These are phyloP conservation scores for Ectemnius continuus DNA, from an alignment of 2,888 invertebrate genomes.

Conservation along the genomic window DNA sequence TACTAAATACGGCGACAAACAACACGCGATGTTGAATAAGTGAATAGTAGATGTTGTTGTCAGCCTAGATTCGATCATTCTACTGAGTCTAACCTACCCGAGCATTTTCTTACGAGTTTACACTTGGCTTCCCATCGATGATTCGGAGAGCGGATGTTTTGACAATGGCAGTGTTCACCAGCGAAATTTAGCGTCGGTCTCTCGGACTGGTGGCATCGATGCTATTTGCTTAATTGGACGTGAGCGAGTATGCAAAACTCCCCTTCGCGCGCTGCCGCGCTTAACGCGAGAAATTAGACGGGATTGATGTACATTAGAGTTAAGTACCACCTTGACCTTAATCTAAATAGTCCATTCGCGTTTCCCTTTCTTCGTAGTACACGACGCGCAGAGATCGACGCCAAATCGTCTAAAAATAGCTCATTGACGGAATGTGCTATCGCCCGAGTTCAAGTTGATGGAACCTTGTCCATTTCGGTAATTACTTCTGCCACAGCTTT, in stretches of 20 bases:
- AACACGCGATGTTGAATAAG: slow-evolving; percentile 27
- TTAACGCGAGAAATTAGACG: slow-evolving; percentile 15
- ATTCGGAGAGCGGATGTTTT: neutral
- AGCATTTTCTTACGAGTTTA: neutral
- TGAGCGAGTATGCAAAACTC: neutral
- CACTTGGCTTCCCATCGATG: neutral
- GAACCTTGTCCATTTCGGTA: neutral
- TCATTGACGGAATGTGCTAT: neutral
- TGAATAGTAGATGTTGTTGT: slow-evolving; percentile 17
- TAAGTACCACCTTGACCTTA: slow-evolving; percentile 30
- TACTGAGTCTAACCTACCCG: neutral
- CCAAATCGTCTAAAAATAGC: neutral
- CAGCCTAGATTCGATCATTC: slow-evolving; percentile 4
- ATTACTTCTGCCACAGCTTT: neutral
- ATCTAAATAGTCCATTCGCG: slow-evolving; percentile 14
- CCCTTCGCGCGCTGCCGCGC: slow-evolving; percentile 5
- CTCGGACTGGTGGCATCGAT: neutral
- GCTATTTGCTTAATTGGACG: slow-evolving; percentile 5
- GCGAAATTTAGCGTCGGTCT: no score
- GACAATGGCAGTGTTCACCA: neutral
- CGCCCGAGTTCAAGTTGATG: neutral
- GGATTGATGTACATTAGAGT: slow-evolving; percentile 15
- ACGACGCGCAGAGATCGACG: neutral
- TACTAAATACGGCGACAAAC: no score
- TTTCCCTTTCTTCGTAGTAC: slow-evolving; percentile 6